Evolutionary conservation across 1,140 invertebrate species (phyloP).

Genomic region (Chymomyza costata): DNA sequence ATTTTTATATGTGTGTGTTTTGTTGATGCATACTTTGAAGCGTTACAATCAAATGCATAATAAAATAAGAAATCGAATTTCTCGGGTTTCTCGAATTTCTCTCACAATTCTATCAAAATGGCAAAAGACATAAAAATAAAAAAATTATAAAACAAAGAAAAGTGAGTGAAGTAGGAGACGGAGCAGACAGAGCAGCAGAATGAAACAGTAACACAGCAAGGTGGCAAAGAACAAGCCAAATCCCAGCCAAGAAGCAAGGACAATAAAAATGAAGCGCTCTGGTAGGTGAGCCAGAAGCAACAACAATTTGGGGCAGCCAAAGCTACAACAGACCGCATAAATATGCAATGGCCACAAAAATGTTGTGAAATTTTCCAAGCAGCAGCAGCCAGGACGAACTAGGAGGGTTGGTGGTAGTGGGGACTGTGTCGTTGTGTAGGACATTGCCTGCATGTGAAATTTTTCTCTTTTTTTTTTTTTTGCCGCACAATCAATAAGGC

Average conservation of each 20-base stretch:
- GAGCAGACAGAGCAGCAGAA: neutral
- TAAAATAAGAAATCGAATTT: conserved; percentile 38
- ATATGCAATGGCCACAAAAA: conserved; percentile 39
- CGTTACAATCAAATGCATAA: conserved; percentile 44
- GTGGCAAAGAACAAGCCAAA: neutral
- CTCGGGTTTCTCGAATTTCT: conserved; percentile 22
- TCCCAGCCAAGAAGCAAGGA: neutral
- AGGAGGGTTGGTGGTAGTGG: neutral
- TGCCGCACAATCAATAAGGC: neutral
- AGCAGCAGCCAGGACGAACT: neutral
- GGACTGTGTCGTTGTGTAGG: too few species aligned
- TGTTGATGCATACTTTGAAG: neutral
- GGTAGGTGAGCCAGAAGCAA: conserved; percentile 18
- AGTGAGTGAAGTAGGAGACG: conserved; percentile 19
- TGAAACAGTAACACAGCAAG: too few species aligned
- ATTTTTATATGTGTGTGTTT: neutral
- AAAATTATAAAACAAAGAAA: neutral
- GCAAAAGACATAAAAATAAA: neutral
- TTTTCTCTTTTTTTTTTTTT: too few species aligned
- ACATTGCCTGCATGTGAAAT: conserved; percentile 25
- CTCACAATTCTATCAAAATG: conserved; percentile 2
- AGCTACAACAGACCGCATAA: conserved; percentile 13
- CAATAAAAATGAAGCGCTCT: conserved; percentile 24
- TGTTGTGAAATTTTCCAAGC: conserved; percentile 21
- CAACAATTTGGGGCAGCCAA: conserved; percentile 2